Evolutionary conservation across 2,113 vertebrate species (phyloP).

Genomic region (Oncorhynchus kisutch): DNA sequence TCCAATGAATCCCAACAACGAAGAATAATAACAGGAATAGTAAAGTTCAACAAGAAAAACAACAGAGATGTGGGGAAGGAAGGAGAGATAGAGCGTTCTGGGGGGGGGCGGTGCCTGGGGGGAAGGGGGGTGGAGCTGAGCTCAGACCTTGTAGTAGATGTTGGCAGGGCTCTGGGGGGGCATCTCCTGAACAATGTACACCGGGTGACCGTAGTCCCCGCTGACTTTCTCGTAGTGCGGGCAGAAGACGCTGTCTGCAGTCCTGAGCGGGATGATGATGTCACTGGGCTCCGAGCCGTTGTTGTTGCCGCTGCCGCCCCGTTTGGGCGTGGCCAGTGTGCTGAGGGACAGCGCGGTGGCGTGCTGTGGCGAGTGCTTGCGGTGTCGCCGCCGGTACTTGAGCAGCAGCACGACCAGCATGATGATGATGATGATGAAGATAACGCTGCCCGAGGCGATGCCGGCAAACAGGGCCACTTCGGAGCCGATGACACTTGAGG

Average conservation of each 20-base stretch:
- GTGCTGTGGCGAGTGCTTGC: constrained; percentile 96
- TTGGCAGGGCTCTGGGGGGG: constrained; percentile 98
- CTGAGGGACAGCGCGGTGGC: constrained; percentile 91
- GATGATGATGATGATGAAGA: constrained; percentile 97
- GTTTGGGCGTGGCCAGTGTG: constrained; percentile 96
- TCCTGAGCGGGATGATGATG: constrained; percentile 99
- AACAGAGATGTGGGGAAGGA: background rate
- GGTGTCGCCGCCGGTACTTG: constrained; percentile 93
- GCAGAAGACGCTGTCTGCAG: constrained; percentile 99
- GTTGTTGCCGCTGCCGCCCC: constrained; percentile 88
- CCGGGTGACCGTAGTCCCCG: constrained; percentile 97
- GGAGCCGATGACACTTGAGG: constrained; percentile 85
- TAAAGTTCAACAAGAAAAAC: constrained; percentile 47
- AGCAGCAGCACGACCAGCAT: constrained; percentile 95
- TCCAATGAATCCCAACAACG: background rate
- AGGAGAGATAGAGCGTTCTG: constrained; percentile 1
- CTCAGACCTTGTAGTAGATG: constrained; percentile 99
- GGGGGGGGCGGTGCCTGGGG: constrained; percentile 17
- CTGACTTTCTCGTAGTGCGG: constrained; percentile 99
- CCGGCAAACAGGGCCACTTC: constrained; percentile 97
- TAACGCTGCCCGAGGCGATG: constrained; percentile 95
- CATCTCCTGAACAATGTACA: constrained; percentile 99
- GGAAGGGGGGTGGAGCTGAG: constrained; percentile 18
- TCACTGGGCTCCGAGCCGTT: constrained; percentile 98
- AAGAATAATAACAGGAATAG: constrained; percentile 30